Evolutionary conservation across 2,113 vertebrate genomes (phyloP).

Genomic region (Pluvianellus socialis): DNA sequence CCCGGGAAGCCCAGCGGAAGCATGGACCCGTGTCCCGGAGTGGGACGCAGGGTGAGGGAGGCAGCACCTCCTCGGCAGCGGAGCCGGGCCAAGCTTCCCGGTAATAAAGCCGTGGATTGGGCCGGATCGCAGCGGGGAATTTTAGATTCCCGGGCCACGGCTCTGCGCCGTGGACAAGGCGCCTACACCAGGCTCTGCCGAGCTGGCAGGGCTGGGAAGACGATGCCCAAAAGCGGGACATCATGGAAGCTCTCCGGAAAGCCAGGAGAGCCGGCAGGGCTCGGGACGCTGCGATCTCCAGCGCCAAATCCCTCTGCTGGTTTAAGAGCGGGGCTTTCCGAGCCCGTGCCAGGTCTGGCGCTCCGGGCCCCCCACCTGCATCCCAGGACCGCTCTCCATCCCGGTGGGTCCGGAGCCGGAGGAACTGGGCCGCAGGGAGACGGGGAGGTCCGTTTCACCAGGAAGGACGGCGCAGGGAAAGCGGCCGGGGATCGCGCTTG

Average conservation of each 20-base stretch:
- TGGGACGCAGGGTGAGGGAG: not conserved
- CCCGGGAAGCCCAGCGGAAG: too few relatives aligned
- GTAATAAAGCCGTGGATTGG: not conserved
- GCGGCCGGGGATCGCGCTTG: not conserved
- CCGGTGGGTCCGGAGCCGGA: not conserved
- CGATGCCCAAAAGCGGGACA: not conserved
- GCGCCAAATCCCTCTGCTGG: accelerated
- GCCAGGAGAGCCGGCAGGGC: not conserved
- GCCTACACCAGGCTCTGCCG: not conserved
- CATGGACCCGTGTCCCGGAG: not conserved
- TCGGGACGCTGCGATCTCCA: accelerated
- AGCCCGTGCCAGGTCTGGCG: not conserved
- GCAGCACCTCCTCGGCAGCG: not conserved
- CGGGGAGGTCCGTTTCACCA: not conserved
- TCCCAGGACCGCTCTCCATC: not conserved
- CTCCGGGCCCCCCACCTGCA: not conserved
- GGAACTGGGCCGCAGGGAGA: not conserved
- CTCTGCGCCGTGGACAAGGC: not conserved
- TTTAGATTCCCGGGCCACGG: not conserved
- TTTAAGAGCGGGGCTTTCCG: not conserved
- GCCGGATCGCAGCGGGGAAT: not conserved
- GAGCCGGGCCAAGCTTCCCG: not conserved
- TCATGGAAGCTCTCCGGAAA: not conserved
- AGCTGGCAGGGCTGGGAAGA: not conserved
- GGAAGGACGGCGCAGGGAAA: not conserved